A percentile compares a stretch with the other conserved stretches of the same genome.
Conservation (phyloP, 2,888 invertebrate genomes). For the Sarcophaga carnaria region DNA sequence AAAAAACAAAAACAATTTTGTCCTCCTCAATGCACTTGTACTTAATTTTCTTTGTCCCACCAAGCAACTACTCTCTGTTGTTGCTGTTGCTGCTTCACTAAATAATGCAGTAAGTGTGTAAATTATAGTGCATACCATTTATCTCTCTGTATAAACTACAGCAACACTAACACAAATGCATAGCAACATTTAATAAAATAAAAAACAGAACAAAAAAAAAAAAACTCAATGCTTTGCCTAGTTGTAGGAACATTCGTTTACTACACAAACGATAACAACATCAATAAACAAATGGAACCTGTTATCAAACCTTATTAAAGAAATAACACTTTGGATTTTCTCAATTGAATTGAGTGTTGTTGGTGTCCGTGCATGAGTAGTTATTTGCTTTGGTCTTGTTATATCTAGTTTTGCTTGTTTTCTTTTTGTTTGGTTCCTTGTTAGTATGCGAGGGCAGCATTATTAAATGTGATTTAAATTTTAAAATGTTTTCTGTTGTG, state of each 20-base stretch:
- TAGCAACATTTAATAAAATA: neutral
- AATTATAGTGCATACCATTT: neutral
- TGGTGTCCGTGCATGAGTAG: too few species aligned
- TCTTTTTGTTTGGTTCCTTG: too few species aligned
- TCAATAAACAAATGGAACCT: neutral
- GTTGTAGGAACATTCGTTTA: neutral
- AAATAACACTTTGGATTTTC: neutral
- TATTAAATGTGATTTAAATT: too few species aligned
- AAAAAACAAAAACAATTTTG: neutral
- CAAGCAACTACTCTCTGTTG: constrained; percentile 1
- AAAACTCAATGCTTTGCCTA: neutral
- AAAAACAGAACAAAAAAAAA: neutral
- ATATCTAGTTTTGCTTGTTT: too few species aligned
- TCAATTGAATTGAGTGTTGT: neutral
- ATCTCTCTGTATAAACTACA: too few species aligned
- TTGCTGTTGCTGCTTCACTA: neutral
- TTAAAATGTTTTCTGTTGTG: too few species aligned
- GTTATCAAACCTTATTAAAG: neutral
- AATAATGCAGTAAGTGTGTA: constrained; percentile 47
- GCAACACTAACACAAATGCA: neutral
- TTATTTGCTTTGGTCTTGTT: too few species aligned
- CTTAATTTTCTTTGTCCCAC: constrained; percentile 3
- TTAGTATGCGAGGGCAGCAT: too few species aligned
- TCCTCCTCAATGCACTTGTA: neutral
- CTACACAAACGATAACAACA: neutral